Evolutionary conservation across 2,797 vertebrate genomes (phyloP).

Genomic region (Lagocephalus sceleratus): DNA sequence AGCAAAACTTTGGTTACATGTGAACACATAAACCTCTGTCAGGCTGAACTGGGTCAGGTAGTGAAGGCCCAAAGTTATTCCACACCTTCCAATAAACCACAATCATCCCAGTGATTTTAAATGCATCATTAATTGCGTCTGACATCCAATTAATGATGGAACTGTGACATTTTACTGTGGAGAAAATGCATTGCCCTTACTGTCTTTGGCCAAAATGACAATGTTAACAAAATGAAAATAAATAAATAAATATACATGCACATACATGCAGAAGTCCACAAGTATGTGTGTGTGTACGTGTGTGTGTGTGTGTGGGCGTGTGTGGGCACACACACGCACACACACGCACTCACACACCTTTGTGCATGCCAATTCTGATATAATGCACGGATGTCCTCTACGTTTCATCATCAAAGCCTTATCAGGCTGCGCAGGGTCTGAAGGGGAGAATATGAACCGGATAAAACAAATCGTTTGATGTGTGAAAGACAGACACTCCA

Average conservation of each 20-base stretch:
- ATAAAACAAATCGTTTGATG: constrained; percentile 87
- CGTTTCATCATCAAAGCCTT: constrained; percentile 85
- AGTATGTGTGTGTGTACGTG: too few relatives aligned
- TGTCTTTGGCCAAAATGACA: constrained; percentile 45
- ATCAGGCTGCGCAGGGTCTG: constrained; percentile 73
- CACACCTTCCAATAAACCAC: too few relatives aligned
- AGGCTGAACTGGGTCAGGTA: too few relatives aligned
- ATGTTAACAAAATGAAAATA: constrained; percentile 29
- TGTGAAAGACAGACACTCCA: constrained; percentile 82
- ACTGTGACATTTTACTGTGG: too few relatives aligned
- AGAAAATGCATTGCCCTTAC: constrained; percentile 34
- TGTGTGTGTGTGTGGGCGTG: too few relatives aligned
- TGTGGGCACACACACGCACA: not conserved
- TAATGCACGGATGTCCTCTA: constrained; percentile 78
- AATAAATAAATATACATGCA: constrained; percentile 26
- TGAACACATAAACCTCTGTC: too few relatives aligned
- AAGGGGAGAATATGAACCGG: constrained; percentile 80
- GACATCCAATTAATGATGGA: too few relatives aligned
- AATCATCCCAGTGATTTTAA: too few relatives aligned
- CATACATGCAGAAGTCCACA: constrained; percentile 4
- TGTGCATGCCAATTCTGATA: constrained; percentile 71
- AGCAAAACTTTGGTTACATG: too few relatives aligned
- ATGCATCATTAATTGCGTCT: too few relatives aligned
- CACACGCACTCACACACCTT: constrained; percentile 44
- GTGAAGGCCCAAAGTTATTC: too few relatives aligned